These are phyloP conservation scores for Drosophila funebris DNA, from an alignment of 1,140 invertebrate species.

Conservation along the genomic window DNA sequence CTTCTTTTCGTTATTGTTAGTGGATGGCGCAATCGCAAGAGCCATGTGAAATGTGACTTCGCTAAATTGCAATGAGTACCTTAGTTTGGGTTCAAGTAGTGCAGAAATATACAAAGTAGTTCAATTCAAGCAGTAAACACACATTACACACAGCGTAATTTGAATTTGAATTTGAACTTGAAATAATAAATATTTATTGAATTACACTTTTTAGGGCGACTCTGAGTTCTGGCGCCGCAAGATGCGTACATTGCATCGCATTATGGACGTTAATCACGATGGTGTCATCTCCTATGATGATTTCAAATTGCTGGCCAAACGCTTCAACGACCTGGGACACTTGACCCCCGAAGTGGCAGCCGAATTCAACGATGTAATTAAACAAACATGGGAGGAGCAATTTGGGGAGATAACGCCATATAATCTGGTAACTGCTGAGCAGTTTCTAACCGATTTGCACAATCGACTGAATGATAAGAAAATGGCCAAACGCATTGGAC, in stretches of 20 bases:
- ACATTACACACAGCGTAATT: conserved; percentile 9
- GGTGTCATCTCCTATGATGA: conserved; percentile 93
- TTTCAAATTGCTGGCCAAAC: conserved; percentile 88
- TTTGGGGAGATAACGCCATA: conserved; percentile 93
- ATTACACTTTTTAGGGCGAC: conserved; percentile 85
- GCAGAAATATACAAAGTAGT: neutral
- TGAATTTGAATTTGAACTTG: conserved; percentile 1
- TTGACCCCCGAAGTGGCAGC: conserved; percentile 86
- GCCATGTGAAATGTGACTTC: neutral
- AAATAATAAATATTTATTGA: neutral
- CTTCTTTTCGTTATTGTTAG: conserved; percentile 11
- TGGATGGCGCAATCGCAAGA: conserved; percentile 19
- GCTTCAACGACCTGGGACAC: conserved; percentile 90
- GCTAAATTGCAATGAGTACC: neutral
- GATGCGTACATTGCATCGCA: conserved; percentile 92
- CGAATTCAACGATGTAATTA: conserved; percentile 88
- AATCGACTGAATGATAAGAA: conserved; percentile 90
- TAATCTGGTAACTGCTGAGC: conserved; percentile 91
- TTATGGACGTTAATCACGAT: conserved; percentile 93
- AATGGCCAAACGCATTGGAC: conserved; percentile 89
- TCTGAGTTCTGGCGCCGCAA: conserved; percentile 95
- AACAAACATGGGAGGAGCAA: conserved; percentile 91
- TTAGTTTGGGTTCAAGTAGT: conserved; percentile 2
- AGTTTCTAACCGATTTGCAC: conserved; percentile 91
- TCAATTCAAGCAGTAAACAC: conserved; percentile 26